Conservation (phyloP, 2,888 invertebrate genomes). For the Odontothrips loti region DNA sequence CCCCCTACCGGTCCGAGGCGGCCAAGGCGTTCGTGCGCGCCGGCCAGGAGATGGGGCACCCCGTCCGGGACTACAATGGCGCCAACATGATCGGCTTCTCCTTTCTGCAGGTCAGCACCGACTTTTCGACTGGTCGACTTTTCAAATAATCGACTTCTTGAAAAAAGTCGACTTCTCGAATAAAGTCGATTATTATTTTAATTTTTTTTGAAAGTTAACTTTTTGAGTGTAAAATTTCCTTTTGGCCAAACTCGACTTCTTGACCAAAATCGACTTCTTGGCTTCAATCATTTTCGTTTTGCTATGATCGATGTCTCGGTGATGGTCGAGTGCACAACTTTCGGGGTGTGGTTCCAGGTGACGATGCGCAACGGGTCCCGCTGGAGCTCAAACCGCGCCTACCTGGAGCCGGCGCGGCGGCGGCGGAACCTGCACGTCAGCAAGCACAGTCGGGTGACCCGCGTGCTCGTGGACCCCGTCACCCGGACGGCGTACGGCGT, state of each 20-base stretch:
- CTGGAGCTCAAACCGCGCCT: conserved; percentile 64
- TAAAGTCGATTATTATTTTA: too few species aligned
- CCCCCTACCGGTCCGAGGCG: conserved; percentile 50
- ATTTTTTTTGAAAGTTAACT: too few species aligned
- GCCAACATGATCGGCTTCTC: conserved; percentile 59
- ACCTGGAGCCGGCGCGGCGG: conserved; percentile 56
- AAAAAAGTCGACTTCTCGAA: background rate
- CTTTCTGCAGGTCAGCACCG: conserved; percentile 50
- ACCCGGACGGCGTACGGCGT: conserved; percentile 58
- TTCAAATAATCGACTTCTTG: too few species aligned
- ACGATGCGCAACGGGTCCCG: conserved; percentile 63
- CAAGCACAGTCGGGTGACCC: conserved; percentile 57
- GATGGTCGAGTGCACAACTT: too few species aligned
- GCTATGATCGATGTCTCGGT: too few species aligned
- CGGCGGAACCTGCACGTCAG: conserved; percentile 60
- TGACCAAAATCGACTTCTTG: too few species aligned
- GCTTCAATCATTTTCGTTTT: background rate
- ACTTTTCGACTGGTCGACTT: too few species aligned
- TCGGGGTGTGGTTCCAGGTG: conserved; percentile 45
- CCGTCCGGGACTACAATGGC: conserved; percentile 59
- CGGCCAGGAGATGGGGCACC: conserved; percentile 57
- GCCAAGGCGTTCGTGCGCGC: conserved; percentile 60
- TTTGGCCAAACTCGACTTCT: background rate
- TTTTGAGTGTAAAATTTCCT: background rate
- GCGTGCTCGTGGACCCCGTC: conserved; percentile 54